These are phyloP conservation scores for Marcusenius ussheri DNA, from an alignment of 2,113 vertebrate genomes.

Conservation along the genomic window DNA sequence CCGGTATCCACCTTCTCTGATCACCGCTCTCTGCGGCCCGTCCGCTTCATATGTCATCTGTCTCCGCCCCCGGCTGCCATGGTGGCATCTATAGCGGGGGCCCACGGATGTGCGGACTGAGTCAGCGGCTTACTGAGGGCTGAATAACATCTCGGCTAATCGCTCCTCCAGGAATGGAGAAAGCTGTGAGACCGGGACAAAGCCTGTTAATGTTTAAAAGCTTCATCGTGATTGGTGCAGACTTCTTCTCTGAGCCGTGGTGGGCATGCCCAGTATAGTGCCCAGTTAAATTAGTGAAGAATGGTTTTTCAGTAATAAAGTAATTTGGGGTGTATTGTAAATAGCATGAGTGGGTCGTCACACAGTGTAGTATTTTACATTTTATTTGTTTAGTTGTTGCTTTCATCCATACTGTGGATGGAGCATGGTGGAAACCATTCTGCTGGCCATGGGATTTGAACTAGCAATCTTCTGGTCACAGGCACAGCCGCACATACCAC, in stretches of 20 bases:
- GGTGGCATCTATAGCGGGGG: background rate
- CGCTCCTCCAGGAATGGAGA: background rate
- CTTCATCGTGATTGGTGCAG: background rate
- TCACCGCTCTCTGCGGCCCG: background rate
- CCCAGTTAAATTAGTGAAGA: background rate
- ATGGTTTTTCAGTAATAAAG: background rate
- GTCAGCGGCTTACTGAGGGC: background rate
- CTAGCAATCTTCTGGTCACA: background rate
- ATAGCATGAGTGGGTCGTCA: background rate
- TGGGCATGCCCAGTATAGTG: too few species aligned
- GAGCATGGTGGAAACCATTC: background rate
- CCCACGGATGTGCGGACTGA: background rate
- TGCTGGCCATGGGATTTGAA: background rate
- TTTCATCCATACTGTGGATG: background rate
- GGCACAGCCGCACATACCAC: background rate
- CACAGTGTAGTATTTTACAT: background rate
- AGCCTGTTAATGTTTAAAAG: background rate
- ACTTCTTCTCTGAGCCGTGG: background rate
- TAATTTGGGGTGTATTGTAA: background rate
- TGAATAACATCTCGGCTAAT: background rate
- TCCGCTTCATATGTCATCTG: background rate
- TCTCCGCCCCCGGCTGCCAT: background rate
- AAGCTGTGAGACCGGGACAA: background rate
- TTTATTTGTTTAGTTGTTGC: background rate
- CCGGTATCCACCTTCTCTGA: background rate